phyloP scores from a whole-genome alignment of 1,140 invertebrate species.

The Eubasilissa regina region DNA sequence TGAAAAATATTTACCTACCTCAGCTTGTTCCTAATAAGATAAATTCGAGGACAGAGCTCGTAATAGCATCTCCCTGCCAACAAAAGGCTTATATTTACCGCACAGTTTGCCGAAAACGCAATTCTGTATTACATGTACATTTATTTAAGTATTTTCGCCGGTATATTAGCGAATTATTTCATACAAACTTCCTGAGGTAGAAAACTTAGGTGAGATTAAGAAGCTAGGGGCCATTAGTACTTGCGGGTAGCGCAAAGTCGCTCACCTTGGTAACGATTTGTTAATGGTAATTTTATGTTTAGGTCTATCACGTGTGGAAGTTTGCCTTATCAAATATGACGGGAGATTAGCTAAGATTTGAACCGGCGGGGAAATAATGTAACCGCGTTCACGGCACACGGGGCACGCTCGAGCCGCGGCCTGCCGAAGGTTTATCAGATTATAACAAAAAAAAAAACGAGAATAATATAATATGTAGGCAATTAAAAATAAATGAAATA shows the following conservation, averaged over 20 bases:
- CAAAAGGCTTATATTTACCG: too few relatives aligned
- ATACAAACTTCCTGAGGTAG: conserved; percentile 14
- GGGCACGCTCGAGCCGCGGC: neutral
- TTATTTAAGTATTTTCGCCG: neutral
- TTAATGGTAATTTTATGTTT: conserved; percentile 36
- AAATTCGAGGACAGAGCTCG: too few relatives aligned
- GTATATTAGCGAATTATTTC: neutral
- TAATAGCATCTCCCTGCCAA: too few relatives aligned
- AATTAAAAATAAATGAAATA: too few relatives aligned
- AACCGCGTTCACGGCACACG: neutral
- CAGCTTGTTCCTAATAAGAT: too few relatives aligned
- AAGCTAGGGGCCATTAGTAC: neutral
- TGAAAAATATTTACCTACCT: too few relatives aligned
- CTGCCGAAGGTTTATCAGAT: neutral
- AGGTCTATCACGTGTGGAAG: conserved; percentile 24
- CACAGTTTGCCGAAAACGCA: too few relatives aligned
- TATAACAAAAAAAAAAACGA: neutral
- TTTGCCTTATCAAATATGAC: conserved; percentile 21
- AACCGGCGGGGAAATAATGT: neutral
- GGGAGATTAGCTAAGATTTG: neutral
- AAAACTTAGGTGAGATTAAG: conserved; percentile 13
- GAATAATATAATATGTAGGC: neutral
- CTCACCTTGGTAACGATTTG: conserved; percentile 14
- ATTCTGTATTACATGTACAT: too few relatives aligned
- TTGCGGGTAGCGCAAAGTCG: conserved; percentile 8